These are phyloP conservation scores for Pantherophis alleghaniensis DNA, from an alignment of 2,797 vertebrate species.

Conservation along the genomic window DNA sequence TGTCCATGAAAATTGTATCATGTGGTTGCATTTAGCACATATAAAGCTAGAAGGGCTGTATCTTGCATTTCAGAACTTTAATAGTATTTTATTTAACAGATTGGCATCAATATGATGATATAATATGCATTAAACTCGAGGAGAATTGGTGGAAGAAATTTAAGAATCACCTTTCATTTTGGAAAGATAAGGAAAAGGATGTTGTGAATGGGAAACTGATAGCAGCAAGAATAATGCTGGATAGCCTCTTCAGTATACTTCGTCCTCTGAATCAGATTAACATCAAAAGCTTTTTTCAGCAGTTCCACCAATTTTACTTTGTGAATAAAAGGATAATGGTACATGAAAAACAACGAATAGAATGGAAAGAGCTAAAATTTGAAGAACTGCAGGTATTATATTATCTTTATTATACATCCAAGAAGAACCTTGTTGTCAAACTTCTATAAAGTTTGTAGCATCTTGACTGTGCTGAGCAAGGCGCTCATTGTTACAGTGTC, in stretches of 20 bases:
- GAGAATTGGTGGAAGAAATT: accelerated
- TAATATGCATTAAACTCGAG: slow-evolving; percentile 73
- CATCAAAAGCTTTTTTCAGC: slow-evolving; percentile 74
- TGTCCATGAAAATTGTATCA: background rate
- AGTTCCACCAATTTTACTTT: slow-evolving; percentile 77
- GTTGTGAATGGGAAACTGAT: slow-evolving; percentile 76
- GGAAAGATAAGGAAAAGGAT: background rate
- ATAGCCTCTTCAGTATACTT: slow-evolving; percentile 81
- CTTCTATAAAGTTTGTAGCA: background rate
- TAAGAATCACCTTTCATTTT: accelerated
- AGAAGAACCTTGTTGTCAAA: background rate
- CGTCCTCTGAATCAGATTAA: slow-evolving; percentile 64
- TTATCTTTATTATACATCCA: background rate
- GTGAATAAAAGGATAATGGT: slow-evolving; percentile 68
- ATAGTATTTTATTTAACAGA: slow-evolving; percentile 58
- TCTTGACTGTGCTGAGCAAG: background rate
- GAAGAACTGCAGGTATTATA: slow-evolving; percentile 66
- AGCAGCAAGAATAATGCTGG: slow-evolving; percentile 80
- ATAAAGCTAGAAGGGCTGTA: background rate
- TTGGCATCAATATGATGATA: slow-evolving; percentile 97
- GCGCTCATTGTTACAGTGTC: background rate
- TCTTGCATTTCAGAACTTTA: background rate
- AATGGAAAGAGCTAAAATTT: slow-evolving; percentile 68
- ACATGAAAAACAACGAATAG: slow-evolving; percentile 1
- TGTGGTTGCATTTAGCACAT: background rate